A percentile compares a stretch with the other conserved stretches of the same genome.
phyloP scores from a whole-genome alignment of 2,797 vertebrate species.

The Artibeus jamaicensis region DNA sequence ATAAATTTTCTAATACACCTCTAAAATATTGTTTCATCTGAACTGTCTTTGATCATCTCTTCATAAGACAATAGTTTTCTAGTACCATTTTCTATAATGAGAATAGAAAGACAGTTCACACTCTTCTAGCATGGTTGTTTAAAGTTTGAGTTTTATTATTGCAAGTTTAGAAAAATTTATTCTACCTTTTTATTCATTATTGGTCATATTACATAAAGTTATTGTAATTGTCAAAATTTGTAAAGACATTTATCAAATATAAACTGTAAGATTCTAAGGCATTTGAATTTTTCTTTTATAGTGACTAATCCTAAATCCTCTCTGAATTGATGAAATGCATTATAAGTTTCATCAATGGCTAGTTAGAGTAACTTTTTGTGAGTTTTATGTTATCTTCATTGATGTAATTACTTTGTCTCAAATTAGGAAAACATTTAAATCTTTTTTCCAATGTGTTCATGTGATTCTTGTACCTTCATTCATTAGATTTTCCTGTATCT shows the following conservation, averaged over 20 bases:
- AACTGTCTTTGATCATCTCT: neutral
- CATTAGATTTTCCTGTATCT: neutral
- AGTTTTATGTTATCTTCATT: neutral
- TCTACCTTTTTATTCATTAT: neutral
- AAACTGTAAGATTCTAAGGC: neutral
- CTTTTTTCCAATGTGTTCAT: neutral
- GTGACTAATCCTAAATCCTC: neutral
- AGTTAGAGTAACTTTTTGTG: neutral
- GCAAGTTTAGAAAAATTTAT: neutral
- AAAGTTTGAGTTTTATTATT: slow-evolving; percentile 37
- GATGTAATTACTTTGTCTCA: neutral
- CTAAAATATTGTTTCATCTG: neutral
- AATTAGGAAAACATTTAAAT: neutral
- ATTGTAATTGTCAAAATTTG: neutral
- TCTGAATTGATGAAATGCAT: neutral
- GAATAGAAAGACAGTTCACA: neutral
- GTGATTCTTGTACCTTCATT: neutral
- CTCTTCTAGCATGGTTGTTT: neutral
- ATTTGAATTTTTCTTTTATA: neutral
- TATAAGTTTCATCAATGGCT: neutral
- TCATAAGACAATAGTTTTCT: neutral
- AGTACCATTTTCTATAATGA: neutral
- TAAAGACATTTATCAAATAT: neutral
- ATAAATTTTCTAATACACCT: neutral
- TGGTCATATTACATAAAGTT: neutral